Conservation (phyloP, 2,113 vertebrate genomes). For the Amphiprion ocellaris region DNA sequence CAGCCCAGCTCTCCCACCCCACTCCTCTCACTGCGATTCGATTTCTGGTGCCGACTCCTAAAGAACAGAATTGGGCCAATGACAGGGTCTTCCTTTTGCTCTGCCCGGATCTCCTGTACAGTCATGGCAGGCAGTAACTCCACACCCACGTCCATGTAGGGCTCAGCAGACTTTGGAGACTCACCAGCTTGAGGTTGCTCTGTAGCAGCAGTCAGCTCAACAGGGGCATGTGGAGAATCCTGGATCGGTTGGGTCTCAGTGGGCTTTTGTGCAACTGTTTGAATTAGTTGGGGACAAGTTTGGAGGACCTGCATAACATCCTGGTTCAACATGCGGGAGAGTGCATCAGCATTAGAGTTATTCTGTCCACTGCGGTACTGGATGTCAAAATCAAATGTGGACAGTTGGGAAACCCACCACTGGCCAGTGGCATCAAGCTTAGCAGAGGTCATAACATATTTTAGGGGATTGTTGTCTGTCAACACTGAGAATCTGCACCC, state of each 20-base stretch:
- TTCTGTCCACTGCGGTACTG: not conserved
- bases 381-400: conserved; percentile 6
- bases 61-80: not conserved
- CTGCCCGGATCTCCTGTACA: conserved; percentile 17
- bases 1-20: not conserved
- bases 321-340: not conserved
- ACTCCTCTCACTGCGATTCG: not conserved
- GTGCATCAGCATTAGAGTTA: not conserved
- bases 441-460: not conserved
- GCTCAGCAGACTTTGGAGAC: not conserved
- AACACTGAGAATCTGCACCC: not conserved
- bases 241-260: no score
- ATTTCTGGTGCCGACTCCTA: not conserved
- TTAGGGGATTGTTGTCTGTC: conserved; percentile 21
- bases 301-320: not conserved
- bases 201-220: no score
- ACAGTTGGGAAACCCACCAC: conserved; percentile 1
- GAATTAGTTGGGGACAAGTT: not conserved
- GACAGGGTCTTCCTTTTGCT: not conserved
- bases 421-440: not conserved
- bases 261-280: no score
- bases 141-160: not conserved
- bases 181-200: not conserved
- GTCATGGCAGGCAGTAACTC: conserved; percentile 6
- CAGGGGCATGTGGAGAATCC: no score